Percentiles rank a stretch among this genome's conserved stretches.
These are phyloP conservation scores for Aplysia californica DNA, from an alignment of 1,140 invertebrate genomes.

Conservation along the genomic window DNA sequence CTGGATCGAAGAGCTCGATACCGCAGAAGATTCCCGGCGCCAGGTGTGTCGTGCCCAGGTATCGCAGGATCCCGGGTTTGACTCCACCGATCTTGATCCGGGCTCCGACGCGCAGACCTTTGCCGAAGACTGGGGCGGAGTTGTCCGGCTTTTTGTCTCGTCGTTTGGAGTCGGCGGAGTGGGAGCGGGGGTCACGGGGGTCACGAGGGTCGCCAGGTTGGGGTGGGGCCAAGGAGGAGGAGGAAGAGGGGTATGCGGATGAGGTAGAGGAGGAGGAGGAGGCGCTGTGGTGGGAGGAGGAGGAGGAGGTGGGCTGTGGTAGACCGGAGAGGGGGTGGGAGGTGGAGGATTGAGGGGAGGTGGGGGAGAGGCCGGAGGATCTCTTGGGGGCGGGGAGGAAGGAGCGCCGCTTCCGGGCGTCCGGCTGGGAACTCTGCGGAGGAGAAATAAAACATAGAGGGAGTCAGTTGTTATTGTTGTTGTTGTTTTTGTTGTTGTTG, in stretches of 20 bases:
- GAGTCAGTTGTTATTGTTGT: background rate
- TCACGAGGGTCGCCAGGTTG: background rate
- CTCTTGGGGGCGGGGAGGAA: conserved; percentile 44
- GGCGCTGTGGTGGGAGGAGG: background rate
- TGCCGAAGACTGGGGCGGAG: background rate
- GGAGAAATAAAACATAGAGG: background rate
- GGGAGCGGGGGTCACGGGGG: background rate
- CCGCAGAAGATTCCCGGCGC: conserved; percentile 65
- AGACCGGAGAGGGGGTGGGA: conserved; percentile 1
- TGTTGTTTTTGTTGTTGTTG: background rate
- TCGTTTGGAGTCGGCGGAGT: background rate
- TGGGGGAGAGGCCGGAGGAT: conserved; percentile 2
- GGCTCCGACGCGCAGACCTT: conserved; percentile 33
- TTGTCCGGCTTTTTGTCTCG: background rate
- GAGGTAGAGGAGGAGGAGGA: background rate
- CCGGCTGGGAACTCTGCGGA: background rate
- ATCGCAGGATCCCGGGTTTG: conserved; percentile 52
- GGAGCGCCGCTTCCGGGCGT: conserved; percentile 43
- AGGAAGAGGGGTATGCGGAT: background rate
- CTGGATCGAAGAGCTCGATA: conserved; percentile 61
- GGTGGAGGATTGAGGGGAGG: background rate
- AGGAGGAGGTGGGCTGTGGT: conserved; percentile 3
- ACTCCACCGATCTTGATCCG: conserved; percentile 54
- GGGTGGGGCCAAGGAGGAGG: background rate
- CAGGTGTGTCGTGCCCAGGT: conserved; percentile 57